Evolutionary conservation across 2,113 vertebrate species (phyloP), one percentile per base, ranked within the genome.

Genomic region (Tringa solitaria): DNA sequence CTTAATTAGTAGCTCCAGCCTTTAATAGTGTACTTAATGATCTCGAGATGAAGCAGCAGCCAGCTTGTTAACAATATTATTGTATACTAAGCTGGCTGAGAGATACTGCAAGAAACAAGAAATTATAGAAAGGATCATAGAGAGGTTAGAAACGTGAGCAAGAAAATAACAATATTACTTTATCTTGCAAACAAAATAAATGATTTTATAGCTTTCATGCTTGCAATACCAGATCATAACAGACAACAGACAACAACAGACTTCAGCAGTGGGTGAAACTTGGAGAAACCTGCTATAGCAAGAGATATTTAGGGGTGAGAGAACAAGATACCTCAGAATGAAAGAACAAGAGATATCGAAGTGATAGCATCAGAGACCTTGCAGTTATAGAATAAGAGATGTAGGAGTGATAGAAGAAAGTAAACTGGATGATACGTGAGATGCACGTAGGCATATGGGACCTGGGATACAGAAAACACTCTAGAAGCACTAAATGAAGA

Each of bases 251-350:
- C 37, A 83, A 65, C 78, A 92, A 59, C 79, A 96, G 86, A 69
- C 65, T 82, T 87, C 23, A 91, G 70, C 73, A 92, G 86, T 73
- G 80, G 69, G 77, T 93, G 92, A 93, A 95, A 76, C 76, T 79
- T 85, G 32, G 32, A 96, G 82, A 93, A 94, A 85, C 57, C 74
- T 94, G 61, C 60, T 89, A 76, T 53, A 84, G 30, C 69, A 89
- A 57, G 77, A 94, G 69, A 84, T 89, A 56, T 61, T 83, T 87
- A 81, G 24, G n/a, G 65, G 73, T 92, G 60, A 96, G 80, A 95
- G 51, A 86, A 95, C 63, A 91, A 84, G 80, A 90, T 77, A 76
- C 14, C 32, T 84, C 32, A 64, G 51, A 89, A 61, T 87, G 86
- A 95, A 93, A 84, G 83, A 94, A 89, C 76, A 83, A 88, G 88